Conservation (phyloP, 2,888 invertebrate genomes). For the Drosophila testacea region DNA sequence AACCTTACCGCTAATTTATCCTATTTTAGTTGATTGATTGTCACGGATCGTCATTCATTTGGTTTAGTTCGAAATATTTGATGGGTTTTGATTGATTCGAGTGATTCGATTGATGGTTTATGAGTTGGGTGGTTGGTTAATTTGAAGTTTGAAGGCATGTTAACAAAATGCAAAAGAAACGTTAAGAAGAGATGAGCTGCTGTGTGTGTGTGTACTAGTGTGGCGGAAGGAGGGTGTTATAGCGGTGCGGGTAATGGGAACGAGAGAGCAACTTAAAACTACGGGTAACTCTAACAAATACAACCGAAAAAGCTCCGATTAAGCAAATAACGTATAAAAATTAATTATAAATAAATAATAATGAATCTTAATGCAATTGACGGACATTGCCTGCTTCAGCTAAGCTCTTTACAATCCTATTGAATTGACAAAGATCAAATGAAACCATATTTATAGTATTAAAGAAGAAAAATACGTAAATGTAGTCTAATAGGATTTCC, state of each 20-base stretch:
- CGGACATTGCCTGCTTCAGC: not conserved
- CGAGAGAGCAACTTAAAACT: slow-evolving; percentile 3
- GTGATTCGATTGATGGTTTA: slow-evolving; percentile 66
- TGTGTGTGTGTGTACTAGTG: slow-evolving; percentile 57
- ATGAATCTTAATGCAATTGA: not conserved
- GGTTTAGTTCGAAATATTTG: slow-evolving; percentile 71
- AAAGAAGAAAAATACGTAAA: too few relatives aligned
- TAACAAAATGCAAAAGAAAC: slow-evolving; percentile 80
- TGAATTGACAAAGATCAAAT: too few relatives aligned
- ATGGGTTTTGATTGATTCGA: slow-evolving; percentile 60
- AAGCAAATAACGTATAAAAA: not conserved
- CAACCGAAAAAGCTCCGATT: not conserved
- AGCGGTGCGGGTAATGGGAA: slow-evolving; percentile 26
- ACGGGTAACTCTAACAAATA: slow-evolving; percentile 4
- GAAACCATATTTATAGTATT: too few relatives aligned
- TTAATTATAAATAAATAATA: not conserved
- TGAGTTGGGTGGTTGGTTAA: slow-evolving; percentile 72
- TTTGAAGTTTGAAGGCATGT: slow-evolving; percentile 82
- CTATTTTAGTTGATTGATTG: slow-evolving; percentile 74
- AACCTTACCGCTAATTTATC: slow-evolving; percentile 83
- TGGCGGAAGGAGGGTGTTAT: slow-evolving; percentile 20
- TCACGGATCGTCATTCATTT: slow-evolving; percentile 81
- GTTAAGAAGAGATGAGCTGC: slow-evolving; percentile 78
- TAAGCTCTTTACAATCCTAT: too few relatives aligned
- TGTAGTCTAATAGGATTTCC: too few relatives aligned